Percentiles rank a stretch among this genome's conserved stretches.
phyloP scores from a whole-genome alignment of 1,140 invertebrate genomes.

The Zaprionus ornatus region DNA sequence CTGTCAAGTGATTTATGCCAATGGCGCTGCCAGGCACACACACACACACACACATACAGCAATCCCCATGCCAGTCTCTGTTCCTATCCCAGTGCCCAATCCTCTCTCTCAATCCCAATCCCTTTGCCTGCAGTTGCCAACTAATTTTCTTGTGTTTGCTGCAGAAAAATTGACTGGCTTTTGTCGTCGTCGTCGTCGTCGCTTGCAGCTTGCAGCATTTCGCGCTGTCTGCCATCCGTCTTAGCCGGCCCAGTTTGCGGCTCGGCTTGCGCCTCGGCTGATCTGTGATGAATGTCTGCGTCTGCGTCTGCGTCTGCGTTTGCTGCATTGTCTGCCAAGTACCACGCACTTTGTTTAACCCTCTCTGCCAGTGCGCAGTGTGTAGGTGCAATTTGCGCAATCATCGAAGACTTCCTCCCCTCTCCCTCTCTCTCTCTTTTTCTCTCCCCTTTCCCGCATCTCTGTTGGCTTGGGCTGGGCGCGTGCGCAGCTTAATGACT shows the following conservation, averaged over 20 bases:
- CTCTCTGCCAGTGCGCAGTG: slow-evolving; percentile 24
- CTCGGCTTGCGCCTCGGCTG: slow-evolving; percentile 52
- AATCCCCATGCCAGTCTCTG: slow-evolving; percentile 5
- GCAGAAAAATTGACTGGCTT: slow-evolving; percentile 79
- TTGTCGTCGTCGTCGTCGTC: slow-evolving; percentile 48
- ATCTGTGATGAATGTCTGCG: slow-evolving; percentile 74
- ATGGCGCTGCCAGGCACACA: slow-evolving; percentile 59
- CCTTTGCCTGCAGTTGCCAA: slow-evolving; percentile 46
- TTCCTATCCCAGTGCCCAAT: slow-evolving; percentile 8
- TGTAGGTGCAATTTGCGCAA: slow-evolving; percentile 82
- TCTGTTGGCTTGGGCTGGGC: slow-evolving; percentile 50
- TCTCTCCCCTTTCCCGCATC: background rate
- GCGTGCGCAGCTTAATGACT: slow-evolving; percentile 73
- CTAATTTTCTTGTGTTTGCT: slow-evolving; percentile 78
- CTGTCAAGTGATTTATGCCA: slow-evolving; percentile 82
- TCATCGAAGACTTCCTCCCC: slow-evolving; percentile 50
- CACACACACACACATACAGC: slow-evolving; percentile 26
- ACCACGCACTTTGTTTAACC: slow-evolving; percentile 71
- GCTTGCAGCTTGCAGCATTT: slow-evolving; percentile 3
- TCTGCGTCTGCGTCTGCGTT: slow-evolving; percentile 29
- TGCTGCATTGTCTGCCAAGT: slow-evolving; percentile 60
- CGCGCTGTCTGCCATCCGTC: slow-evolving; percentile 30
- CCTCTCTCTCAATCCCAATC: slow-evolving; percentile 1
- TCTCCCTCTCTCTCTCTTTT: no score
- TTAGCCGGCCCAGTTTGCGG: slow-evolving; percentile 50